Conservation (phyloP, 2,888 invertebrate genomes). For the Peribatodes rhomboidaria region DNA sequence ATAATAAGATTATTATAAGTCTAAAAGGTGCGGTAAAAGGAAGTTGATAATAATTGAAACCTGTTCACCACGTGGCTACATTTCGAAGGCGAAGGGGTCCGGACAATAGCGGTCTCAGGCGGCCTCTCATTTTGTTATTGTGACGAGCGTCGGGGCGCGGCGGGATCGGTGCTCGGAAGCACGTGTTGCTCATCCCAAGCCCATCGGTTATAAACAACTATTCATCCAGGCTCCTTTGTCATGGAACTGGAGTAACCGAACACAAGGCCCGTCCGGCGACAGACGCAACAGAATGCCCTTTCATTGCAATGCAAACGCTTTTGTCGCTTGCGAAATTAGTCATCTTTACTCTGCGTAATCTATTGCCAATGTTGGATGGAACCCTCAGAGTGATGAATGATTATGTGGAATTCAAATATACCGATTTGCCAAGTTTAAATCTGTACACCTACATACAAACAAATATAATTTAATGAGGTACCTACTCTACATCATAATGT, state of each 20-base stretch:
- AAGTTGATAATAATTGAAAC: slow-evolving; percentile 67
- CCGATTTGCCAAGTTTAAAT: background rate
- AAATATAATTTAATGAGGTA: background rate
- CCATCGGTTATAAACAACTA: slow-evolving; percentile 52
- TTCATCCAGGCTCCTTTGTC: slow-evolving; percentile 44
- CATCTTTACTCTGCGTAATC: slow-evolving; percentile 28
- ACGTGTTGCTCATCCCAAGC: slow-evolving; percentile 73
- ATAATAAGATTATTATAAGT: slow-evolving; percentile 29
- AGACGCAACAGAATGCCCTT: slow-evolving; percentile 26
- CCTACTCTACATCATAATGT: background rate
- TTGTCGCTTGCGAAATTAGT: slow-evolving; percentile 31
- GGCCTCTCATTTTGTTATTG: slow-evolving; percentile 71
- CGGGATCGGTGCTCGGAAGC: slow-evolving; percentile 66
- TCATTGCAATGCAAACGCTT: slow-evolving; percentile 29
- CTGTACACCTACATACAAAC: background rate
- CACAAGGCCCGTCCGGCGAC: slow-evolving; percentile 14
- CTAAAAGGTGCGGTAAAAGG: slow-evolving; percentile 53
- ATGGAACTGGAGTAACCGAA: slow-evolving; percentile 12
- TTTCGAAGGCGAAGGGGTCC: slow-evolving; percentile 58
- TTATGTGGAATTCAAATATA: background rate
- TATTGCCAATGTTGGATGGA: slow-evolving; percentile 18
- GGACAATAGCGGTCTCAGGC: slow-evolving; percentile 71
- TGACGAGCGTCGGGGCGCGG: slow-evolving; percentile 66
- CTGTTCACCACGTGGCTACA: slow-evolving; percentile 79
- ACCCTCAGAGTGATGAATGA: slow-evolving; percentile 21